These are phyloP conservation scores for Crotalus viridis DNA, from an alignment of 2,113 vertebrate species.

Conservation along the genomic window DNA sequence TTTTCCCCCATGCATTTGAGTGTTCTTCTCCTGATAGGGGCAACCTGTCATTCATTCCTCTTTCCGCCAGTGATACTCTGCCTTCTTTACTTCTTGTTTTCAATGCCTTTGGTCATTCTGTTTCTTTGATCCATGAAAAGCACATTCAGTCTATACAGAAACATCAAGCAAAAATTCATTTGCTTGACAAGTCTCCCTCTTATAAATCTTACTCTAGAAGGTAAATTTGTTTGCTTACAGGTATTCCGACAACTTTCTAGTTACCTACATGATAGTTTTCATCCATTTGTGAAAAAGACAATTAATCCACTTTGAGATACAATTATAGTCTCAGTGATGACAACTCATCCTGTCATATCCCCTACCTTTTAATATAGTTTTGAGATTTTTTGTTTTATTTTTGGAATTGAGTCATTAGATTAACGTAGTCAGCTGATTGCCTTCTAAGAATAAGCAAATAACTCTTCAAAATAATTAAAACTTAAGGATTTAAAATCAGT, in stretches of 20 bases:
- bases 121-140: neutral
- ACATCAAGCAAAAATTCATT: neutral
- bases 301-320: neutral
- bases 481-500: neutral
- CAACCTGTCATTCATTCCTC: neutral
- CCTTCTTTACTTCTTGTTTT: neutral
- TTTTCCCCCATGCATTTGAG: neutral
- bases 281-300: neutral
- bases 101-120: neutral
- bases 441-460: neutral
- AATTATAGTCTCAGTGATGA: neutral
- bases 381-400: neutral
- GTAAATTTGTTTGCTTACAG: neutral
- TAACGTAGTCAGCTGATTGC: neutral
- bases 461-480: neutral
- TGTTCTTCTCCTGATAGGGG: neutral
- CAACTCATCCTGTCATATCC: constrained; percentile 11
- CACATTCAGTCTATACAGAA: neutral
- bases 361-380: neutral
- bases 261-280: neutral
- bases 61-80: neutral
- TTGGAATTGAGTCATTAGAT: neutral
- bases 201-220: neutral
- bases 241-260: neutral
- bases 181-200: neutral